Percentiles rank a stretch among this genome's conserved stretches.
phyloP scores from a whole-genome alignment of 2,113 vertebrate species.

The Aegithalos caudatus region DNA sequence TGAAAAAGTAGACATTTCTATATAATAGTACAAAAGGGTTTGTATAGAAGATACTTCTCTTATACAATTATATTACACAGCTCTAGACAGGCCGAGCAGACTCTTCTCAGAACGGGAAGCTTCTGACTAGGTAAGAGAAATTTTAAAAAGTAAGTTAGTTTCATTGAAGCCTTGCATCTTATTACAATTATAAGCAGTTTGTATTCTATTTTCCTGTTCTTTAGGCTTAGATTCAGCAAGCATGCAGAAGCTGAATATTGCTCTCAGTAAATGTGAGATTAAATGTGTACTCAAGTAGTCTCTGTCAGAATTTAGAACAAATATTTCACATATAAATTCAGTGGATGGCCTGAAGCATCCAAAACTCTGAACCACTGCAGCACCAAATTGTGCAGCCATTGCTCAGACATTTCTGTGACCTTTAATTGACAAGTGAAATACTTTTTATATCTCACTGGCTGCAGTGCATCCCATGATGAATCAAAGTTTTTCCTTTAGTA shows the following conservation, averaged over 20 bases:
- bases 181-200: not conserved
- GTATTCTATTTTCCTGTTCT: not conserved
- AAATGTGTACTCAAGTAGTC: not conserved
- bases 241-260: not conserved
- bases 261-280: not conserved
- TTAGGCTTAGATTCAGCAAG: not conserved
- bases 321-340: not conserved
- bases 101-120: slow-evolving; percentile 59
- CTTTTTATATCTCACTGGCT: not conserved
- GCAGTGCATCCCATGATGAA: not conserved
- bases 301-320: not conserved
- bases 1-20: slow-evolving; percentile 80
- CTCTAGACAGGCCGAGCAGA: slow-evolving; percentile 35
- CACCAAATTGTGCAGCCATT: not conserved
- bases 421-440: not conserved
- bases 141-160: slow-evolving; percentile 14
- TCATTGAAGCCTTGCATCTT: not conserved
- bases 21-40: slow-evolving; percentile 75
- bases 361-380: not conserved
- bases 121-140: slow-evolving; percentile 36
- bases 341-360: not conserved
- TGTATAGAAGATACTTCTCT: slow-evolving; percentile 78
- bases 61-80: slow-evolving; percentile 78
- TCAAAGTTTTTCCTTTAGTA: not conserved
- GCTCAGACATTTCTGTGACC: not conserved